Base-by-base conservation (phyloP, 2,113 vertebrate genomes). In the Mormyrus lacerda region DNA sequence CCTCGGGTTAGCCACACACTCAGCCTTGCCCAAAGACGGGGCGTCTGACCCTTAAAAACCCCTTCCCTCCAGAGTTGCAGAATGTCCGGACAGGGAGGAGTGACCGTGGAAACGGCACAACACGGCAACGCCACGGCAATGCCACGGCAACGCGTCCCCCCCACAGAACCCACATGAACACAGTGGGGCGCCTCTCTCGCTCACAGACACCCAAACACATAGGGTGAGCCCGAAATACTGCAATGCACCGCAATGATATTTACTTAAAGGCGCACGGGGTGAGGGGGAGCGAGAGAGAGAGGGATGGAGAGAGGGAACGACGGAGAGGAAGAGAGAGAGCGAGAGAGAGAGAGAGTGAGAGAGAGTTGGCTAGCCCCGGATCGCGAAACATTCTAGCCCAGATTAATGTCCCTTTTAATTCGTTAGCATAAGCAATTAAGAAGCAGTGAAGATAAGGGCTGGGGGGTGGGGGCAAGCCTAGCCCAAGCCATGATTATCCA, bases 361-460 rank as follows among this genome's bases (percentile, higher is more conserved):
- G 47, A 79, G 69, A 27, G 27, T 10, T 35, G 31, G 21, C 87
- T 55, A 87, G 87, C 10, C 1, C 39, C 11, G 9, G 39, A 61
- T 65, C 39, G 6, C 27, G 58, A 42, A 58, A 87, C 53, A 47
- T 51, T 45, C 39, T 27, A 5, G 8, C 27, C 3, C 88, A 84
- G 88, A 84, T 89, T 89, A 55, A 89, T 89, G 79, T 19, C 53
- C 45, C 24, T 24, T 88, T 55, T 89, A 89, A 89, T 89, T 89
- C 24, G 76, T 61, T 89, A 35, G 76, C 76, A 35, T 21, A 47
- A 53, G 79, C 88, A 89, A 89, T 89, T 89, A 89, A 89, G 88
- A 58, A 83, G 50, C 88, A 58, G 47, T 42, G 50, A 19, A 76
- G 79, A 84, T 53, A 13, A 27, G 35, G 1, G 21, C 21, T 65